Evolutionary conservation across 2,113 vertebrate species (phyloP), one percentile per base, ranked within the genome.

Genomic region (Rhea americana): DNA sequence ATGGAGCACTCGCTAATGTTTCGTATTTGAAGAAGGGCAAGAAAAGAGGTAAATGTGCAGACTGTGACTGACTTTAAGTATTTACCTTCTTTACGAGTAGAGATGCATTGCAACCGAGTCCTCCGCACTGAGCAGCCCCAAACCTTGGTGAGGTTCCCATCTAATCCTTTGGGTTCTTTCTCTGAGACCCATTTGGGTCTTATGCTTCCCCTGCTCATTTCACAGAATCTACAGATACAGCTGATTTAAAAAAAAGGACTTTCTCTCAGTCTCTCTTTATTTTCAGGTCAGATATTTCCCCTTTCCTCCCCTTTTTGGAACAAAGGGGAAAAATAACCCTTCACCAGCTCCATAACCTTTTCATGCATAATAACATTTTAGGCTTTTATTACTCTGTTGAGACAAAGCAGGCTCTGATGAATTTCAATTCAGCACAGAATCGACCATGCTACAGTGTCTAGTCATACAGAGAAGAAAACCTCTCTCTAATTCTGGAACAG

Each of bases 301-400:
- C 55, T 85, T 25, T 84, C 37, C 71, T 92, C 68, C 72, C 26
- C 19, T 58, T 95, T 86, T 90, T 93, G 66, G 58, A 88, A 39
- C 61, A 79, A 63, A 45, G 37, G 83, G 53, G 37, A 41, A 68
- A 94, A 85, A 17, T 67, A 88, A 24, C 32, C 85, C 71, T 94
- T 79, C 79, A 82, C 58, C 82, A 93, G 86, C 82, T 91, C 87
- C 68, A 87, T 97, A 96, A 97, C 97, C 96, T 97, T 97, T 98
- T 96, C 92, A 97, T 97, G 93, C 96, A 91, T 97, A 97, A 95
- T 94, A 96, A 95, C 90, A 9, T 97, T 98, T 97, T 93, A 97
- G 97, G 97, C 65, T 97, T 97, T 97, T 97, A 97, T 97, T 95
- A 91, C 91, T 87, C 91, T 95, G 89, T 67, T 92, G 90, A 96